Conservation (phyloP, 2,888 invertebrate genomes). For the Agrypnus murinus region DNA sequence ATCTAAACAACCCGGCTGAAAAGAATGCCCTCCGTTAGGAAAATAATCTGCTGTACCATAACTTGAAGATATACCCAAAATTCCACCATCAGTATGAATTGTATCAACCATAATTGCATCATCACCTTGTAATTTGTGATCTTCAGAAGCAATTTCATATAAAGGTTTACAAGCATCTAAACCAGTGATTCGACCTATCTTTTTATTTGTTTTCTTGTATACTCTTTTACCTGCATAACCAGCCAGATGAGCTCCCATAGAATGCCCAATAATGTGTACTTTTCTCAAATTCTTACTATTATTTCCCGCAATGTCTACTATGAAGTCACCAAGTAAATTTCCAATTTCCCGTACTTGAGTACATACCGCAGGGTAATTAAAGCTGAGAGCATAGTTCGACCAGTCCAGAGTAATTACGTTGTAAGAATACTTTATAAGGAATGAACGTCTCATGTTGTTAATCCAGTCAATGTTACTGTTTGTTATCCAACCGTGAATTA, state of each 20-base stretch:
- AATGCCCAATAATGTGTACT: constrained; percentile 26
- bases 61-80: background rate
- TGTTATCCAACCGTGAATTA: constrained; percentile 22
- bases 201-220: background rate
- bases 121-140: background rate
- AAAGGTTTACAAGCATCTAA: constrained; percentile 22
- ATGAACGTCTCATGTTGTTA: background rate
- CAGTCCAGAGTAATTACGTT: constrained; percentile 30
- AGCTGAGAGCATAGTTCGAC: background rate
- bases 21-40: constrained; percentile 12
- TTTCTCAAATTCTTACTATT: background rate
- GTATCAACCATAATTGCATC: constrained; percentile 21
- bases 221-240: constrained; percentile 18
- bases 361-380: constrained; percentile 8
- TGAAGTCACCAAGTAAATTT: constrained; percentile 16
- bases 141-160: background rate
- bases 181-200: constrained; percentile 16
- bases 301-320: background rate
- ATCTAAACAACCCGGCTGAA: constrained; percentile 12
- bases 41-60: constrained; percentile 21
- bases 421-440: background rate
- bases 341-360: background rate
- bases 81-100: constrained; percentile 25
- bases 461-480: constrained; percentile 12
- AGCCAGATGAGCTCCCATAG: constrained; percentile 19